Evolutionary conservation across 2,888 invertebrate genomes (phyloP), one percentile per base, ranked within the genome.

Genomic region (Rhamnusium bicolor): DNA sequence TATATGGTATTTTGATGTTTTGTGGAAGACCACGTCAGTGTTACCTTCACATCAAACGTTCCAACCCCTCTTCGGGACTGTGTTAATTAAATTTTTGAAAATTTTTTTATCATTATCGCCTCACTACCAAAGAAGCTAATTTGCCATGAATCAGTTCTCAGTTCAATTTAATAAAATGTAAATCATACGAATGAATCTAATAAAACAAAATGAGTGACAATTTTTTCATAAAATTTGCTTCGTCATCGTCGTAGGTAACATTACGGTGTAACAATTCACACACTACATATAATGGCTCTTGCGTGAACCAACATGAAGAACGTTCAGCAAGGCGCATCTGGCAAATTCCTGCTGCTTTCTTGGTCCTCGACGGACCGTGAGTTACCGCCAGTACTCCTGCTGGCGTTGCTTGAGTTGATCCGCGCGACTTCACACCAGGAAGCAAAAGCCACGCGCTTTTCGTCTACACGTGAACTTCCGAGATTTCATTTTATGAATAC

Each of bases 351-450:
- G 72, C 72, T 49, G 51, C 69, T 27, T 40, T 29, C 60, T 61
- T 51, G 60, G 69, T 66, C 63, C 67, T 72, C 65, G 69, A n/a
- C 46, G 58, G 60, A 74, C 74, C 62, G 65, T 65, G 72, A 73
- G 76, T 73, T 76, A 72, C 71, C 71, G 71, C 75, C 74, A 78
- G 78, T 78, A 79, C 76, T 82, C 80, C 81, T 79, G 81, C 75
- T 66, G 79, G 75, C 72, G 73, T 74, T 75, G 27, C 56, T 66
- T 51, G 62, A 67, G 75, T 70, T 63, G 71, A 75, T 54, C 75
- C 69, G 76, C 78, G 77, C 74, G 19, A 54, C 40, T 53, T 49
- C 60, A 69, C 63, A 49, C 61, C 76, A 73, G 73, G 71, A 71
- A 67, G 40, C 68, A 27, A 49, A 56, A 29, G 68, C 76, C 81